phyloP scores from a whole-genome alignment of 2,888 invertebrate genomes.

The Dasypogon diadema region DNA sequence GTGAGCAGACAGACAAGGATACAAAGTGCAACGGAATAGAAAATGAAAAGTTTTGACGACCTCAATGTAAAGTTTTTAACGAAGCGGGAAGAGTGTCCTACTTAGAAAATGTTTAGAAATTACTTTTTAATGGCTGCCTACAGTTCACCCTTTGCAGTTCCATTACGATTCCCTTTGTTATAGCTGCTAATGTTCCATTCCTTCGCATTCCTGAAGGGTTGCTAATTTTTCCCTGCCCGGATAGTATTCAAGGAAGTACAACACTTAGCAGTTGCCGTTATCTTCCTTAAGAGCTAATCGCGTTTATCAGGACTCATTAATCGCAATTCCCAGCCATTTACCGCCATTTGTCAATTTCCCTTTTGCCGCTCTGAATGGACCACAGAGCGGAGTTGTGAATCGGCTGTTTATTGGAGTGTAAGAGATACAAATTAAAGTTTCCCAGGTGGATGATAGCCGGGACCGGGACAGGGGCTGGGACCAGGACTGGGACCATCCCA shows the following conservation, averaged over 20 bases:
- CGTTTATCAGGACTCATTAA: constrained; percentile 34
- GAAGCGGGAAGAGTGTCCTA: background rate
- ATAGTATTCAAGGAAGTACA: too few species aligned
- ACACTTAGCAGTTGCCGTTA: too few species aligned
- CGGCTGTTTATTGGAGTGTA: constrained; percentile 12
- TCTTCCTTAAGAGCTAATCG: constrained; percentile 17
- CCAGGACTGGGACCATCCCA: background rate
- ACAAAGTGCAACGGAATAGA: background rate
- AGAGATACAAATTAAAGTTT: constrained; percentile 42
- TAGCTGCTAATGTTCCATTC: background rate
- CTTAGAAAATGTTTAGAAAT: constrained; percentile 24
- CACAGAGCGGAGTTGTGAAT: background rate
- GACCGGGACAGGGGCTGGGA: too few species aligned
- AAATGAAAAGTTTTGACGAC: constrained; percentile 28
- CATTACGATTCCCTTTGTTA: background rate
- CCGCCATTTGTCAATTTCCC: constrained; percentile 31
- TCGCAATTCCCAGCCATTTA: constrained; percentile 35
- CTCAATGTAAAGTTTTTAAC: background rate
- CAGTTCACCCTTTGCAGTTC: background rate
- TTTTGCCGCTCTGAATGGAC: constrained; percentile 14
- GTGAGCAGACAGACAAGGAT: background rate
- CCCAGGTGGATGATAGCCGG: constrained; percentile 17
- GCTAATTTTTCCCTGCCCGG: background rate
- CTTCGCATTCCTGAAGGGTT: background rate
- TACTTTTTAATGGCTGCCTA: constrained; percentile 33